A percentile compares a stretch with the other conserved stretches of the same genome.
These are phyloP conservation scores for Melitaea cinxia DNA, from an alignment of 1,140 invertebrate species.

Conservation along the genomic window DNA sequence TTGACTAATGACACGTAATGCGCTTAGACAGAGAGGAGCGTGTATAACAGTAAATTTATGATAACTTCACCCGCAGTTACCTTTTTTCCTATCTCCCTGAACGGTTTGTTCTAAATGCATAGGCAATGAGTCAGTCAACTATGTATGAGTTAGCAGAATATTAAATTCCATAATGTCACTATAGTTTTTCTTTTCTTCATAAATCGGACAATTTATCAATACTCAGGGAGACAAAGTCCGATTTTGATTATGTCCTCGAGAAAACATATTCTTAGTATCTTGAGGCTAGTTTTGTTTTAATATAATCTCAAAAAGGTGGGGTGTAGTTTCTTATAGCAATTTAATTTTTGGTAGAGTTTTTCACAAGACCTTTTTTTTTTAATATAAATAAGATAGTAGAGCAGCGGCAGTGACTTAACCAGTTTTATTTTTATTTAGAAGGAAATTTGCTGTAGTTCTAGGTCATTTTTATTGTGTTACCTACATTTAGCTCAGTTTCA, in stretches of 20 bases:
- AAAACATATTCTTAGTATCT: no score
- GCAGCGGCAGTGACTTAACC: neutral
- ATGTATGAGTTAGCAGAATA: conserved; percentile 25
- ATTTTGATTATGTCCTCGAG: no score
- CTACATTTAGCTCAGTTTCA: no score
- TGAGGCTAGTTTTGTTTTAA: no score
- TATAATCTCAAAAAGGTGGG: no score
- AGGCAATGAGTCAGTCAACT: conserved; percentile 76
- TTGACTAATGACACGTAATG: conserved; percentile 75
- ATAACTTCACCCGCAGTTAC: conserved; percentile 73
- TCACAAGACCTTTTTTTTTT: no score
- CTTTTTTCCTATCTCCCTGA: conserved; percentile 77
- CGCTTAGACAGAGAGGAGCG: conserved; percentile 60
- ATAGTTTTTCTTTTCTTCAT: no score
- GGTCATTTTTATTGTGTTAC: neutral
- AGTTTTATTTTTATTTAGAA: neutral
- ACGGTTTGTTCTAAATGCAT: conserved; percentile 76
- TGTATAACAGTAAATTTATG: conserved; percentile 74
- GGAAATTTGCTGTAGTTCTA: neutral
- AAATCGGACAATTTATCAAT: no score
- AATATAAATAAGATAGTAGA: neutral
- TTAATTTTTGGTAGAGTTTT: no score
- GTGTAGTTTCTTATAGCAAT: no score
- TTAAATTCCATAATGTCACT: neutral
- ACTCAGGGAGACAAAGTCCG: no score